These are phyloP conservation scores for Tyto alba DNA, from an alignment of 2,113 vertebrate genomes.

Conservation along the genomic window DNA sequence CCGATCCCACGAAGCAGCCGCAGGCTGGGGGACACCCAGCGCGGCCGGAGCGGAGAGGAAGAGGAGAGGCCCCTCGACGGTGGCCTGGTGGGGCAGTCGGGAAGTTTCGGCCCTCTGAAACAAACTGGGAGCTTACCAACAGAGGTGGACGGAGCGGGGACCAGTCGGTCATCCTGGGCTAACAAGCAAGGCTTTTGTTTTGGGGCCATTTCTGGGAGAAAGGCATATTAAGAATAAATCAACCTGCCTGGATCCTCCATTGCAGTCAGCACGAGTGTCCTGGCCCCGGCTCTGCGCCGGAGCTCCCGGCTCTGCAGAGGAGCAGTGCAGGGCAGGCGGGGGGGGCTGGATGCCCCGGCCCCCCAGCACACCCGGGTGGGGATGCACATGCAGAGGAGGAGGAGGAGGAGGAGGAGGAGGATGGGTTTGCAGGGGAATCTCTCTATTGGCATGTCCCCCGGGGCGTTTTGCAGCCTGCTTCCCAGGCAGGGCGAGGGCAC, in stretches of 20 bases:
- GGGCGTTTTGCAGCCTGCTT: rapidly evolving
- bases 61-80: background rate
- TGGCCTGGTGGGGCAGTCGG: background rate
- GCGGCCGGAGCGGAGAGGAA: background rate
- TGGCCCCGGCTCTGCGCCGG: rapidly evolving
- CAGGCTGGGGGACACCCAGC: background rate
- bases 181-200: background rate
- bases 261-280: rapidly evolving
- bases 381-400: background rate
- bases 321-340: background rate
- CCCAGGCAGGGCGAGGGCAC: rapidly evolving
- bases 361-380: rapidly evolving
- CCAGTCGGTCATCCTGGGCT: too few species aligned
- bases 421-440: background rate
- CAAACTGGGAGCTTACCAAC: background rate
- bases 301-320: background rate
- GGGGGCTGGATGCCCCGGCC: background rate
- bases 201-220: background rate
- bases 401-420: rapidly evolving
- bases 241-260: background rate
- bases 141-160: background rate
- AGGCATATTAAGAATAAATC: background rate
- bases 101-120: background rate
- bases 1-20: background rate
- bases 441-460: background rate